A percentile compares a stretch with the other conserved stretches of the same genome.
Evolutionary conservation across 2,797 vertebrate genomes (phyloP).

Genomic region (Bradypus variegatus): DNA sequence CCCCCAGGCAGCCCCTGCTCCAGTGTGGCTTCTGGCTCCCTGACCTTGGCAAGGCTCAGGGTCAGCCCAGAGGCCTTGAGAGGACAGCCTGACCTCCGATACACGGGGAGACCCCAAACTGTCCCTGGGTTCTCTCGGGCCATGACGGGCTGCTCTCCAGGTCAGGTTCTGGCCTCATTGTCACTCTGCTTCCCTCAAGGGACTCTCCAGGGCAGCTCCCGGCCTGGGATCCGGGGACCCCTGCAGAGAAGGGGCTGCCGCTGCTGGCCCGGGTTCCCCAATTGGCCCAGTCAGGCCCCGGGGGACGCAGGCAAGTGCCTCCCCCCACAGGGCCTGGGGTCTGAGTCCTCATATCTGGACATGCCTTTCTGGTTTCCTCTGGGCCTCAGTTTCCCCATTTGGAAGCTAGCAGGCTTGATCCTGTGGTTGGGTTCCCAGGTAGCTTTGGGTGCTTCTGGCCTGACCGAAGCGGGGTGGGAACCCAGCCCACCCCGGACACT

Average conservation of each 20-base stretch:
- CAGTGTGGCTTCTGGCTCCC: background rate
- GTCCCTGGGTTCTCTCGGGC: background rate
- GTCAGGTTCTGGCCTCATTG: background rate
- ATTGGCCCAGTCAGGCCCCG: background rate
- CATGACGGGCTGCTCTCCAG: background rate
- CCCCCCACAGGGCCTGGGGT: background rate
- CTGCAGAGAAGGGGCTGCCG: background rate
- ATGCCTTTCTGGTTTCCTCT: background rate
- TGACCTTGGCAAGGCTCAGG: background rate
- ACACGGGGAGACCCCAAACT: background rate
- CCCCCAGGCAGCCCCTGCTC: background rate
- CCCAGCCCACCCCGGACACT: too few relatives aligned
- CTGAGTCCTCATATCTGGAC: background rate
- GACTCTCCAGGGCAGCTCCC: background rate
- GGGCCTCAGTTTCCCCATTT: background rate
- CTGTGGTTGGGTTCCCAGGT: background rate
- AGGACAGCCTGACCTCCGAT: background rate
- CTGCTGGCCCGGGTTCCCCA: background rate
- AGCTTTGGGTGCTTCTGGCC: background rate
- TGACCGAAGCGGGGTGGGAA: too few relatives aligned
- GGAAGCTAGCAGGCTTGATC: background rate
- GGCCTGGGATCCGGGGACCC: background rate
- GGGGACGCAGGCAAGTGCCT: background rate
- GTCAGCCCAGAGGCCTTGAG: background rate
- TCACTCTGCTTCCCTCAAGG: background rate